Percentiles rank a stretch among this genome's conserved stretches.
These are phyloP conservation scores for Oscheius myriophilus DNA, from an alignment of 2,888 invertebrate species.

Conservation along the genomic window DNA sequence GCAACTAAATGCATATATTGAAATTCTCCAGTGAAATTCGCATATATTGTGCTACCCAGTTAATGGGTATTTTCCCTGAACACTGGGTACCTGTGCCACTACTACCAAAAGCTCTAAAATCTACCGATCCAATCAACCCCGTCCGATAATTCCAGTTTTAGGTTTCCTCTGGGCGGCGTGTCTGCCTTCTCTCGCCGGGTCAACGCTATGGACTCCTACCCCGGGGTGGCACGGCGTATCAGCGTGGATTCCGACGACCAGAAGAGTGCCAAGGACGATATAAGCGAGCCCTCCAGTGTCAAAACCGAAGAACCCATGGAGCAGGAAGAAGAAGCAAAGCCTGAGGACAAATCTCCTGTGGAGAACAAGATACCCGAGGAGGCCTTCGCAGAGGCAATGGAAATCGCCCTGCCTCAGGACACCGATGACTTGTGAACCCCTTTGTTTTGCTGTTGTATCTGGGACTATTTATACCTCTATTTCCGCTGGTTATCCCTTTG, in stretches of 20 bases:
- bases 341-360: too few relatives aligned
- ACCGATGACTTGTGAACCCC: slow-evolving; percentile 11
- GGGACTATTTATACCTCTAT: too few relatives aligned
- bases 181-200: slow-evolving; percentile 1
- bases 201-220: background rate
- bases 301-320: slow-evolving; percentile 22
- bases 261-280: slow-evolving; percentile 29
- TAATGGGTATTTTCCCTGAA: too few relatives aligned
- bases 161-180: background rate
- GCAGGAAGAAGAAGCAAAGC: slow-evolving; percentile 5
- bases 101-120: too few relatives aligned
- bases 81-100: too few relatives aligned
- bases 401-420: slow-evolving; percentile 10
- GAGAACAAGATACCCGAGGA: background rate
- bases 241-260: slow-evolving; percentile 32
- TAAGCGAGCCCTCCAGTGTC: slow-evolving; percentile 31
- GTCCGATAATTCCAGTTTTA: too few relatives aligned
- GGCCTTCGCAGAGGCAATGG: slow-evolving; percentile 3
- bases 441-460: background rate
- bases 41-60: too few relatives aligned
- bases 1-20: too few relatives aligned
- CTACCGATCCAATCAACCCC: too few relatives aligned
- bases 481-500: too few relatives aligned
- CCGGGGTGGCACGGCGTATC: slow-evolving; percentile 11
- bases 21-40: too few relatives aligned